Base-by-base conservation (phyloP, 92 coral and sea anemone genomes). In the Umimayanthus chanpuru region DNA sequence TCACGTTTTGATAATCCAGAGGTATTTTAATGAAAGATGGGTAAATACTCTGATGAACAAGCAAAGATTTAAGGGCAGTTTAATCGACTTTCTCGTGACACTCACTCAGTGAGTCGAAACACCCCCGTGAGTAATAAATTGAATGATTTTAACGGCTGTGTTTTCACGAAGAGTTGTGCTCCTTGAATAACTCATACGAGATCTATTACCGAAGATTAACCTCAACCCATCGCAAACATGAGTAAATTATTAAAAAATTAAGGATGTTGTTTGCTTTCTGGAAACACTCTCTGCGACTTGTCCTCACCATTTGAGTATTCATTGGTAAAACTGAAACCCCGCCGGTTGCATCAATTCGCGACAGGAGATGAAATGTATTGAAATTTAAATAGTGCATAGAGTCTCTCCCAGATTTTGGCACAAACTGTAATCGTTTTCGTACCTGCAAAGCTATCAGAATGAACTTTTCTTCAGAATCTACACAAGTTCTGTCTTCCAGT, bases 11-110 rank as follows among this genome's bases (percentile, higher is more conserved):
- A 30, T 83, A 70, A 70, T 70, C 67, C 16, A 4, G 41, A 70
- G 28, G 43, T 83, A 83, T 70, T 83, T 83, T 83, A 83, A 83
- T 70, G 87, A 83, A 68, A 38, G 77, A 55, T 30, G 55, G 16
- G 49, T 0, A 83, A 25, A 68, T 43, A 20, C 25, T 38, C 20
- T 47, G 64, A 82, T 65, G 65, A 49, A 47, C 56, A n/a, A 43
- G 64, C 44, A 44, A 44, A 28, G 65, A 44, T 47, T 39, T 26
- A 25, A 39, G 77, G 21, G 55, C 41, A 29, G 30, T 73, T 49
- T 68, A 70, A 83, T 47, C 71, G 77, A 44, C 28, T n/a, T 82
- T 83, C 70, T 18, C 43, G 61, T 36, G 73, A 58, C 85, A 81
- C 43, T 81, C 85, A 56, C 78, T 81, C 9, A 81, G 49, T 58